These are phyloP conservation scores for Ceyx cyanopectus DNA, from an alignment of 2,113 vertebrate species.

Conservation along the genomic window DNA sequence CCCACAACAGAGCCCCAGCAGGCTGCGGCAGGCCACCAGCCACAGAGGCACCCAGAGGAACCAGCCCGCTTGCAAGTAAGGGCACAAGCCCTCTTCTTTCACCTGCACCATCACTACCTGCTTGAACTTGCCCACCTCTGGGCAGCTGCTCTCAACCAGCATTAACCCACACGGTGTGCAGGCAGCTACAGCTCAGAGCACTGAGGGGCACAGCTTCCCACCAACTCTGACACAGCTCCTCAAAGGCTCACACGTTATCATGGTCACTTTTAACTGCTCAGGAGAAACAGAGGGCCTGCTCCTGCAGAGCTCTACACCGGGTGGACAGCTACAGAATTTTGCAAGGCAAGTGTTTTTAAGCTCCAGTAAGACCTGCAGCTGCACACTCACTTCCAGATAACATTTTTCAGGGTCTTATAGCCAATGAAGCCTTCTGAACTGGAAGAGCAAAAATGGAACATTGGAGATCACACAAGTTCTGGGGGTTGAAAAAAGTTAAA, in stretches of 20 bases:
- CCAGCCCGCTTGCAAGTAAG: neutral
- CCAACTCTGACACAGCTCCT: neutral
- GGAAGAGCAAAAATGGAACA: neutral
- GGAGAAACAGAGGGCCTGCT: neutral
- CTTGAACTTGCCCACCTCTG: neutral
- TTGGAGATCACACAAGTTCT: neutral
- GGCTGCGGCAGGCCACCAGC: neutral
- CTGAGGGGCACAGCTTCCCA: neutral
- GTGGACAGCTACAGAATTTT: accelerated
- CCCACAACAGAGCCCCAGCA: neutral
- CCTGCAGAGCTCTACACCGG: neutral
- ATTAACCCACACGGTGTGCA: neutral
- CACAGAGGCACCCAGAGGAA: neutral
- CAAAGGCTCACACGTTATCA: neutral
- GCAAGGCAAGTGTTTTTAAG: neutral
- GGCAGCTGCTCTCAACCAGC: neutral
- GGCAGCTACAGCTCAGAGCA: neutral
- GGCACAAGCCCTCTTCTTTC: neutral
- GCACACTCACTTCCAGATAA: neutral
- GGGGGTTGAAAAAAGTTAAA: neutral
- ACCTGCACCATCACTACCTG: neutral
- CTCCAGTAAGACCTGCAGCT: neutral
- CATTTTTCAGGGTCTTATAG: neutral
- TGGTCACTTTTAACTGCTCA: neutral
- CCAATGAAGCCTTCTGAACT: neutral